Evolutionary conservation across 2,113 vertebrate genomes (phyloP), one percentile per base, ranked within the genome.

Genomic region (Muscicapa adusta): DNA sequence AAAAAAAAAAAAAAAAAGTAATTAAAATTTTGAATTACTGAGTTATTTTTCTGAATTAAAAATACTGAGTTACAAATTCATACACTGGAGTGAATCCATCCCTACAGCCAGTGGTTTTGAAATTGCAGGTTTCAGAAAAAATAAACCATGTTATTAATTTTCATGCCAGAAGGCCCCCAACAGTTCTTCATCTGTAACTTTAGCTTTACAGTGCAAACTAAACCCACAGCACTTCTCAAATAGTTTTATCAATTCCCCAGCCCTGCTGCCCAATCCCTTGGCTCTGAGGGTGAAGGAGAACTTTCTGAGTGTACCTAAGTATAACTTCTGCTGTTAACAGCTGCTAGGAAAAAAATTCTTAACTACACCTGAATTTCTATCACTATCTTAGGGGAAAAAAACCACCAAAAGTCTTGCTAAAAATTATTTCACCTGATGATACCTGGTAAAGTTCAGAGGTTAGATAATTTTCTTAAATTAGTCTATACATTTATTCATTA

Each of bases 131-230:
- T 75, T 47, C 70, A 90, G 60, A 48, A 60, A 82, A 81, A 92
- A 84, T 4, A 63, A 86, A 31, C 40, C 94, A 94, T n/a, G 94
- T 60, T 89, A 93, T 33, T 92, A 73, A 94, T 96, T 94, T 82
- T 93, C 61, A 85, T 47, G 89, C 94, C 85, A 87, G 61, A 93
- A 94, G 85, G 96, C 87, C 77, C 95, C 93, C 94, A 90, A 61
- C 62, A 96, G 80, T 75, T 97, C 91, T 81, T 68, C 60, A 93
- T 51, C 89, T 84, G 92, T 89, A 95, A 97, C 77, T 88, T 81
- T 29, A 91, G 56, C 79, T 94, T 70, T 71, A 72, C 1, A 45
- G 82, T 26, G 57, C 50, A 82, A 81, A 82, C 61, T 63, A 81
- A 96, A 95, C n/a, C 83, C 94, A 74, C 0, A 0, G 42, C 42